Evolutionary conservation across 2,113 vertebrate species (phyloP).

Genomic region (Smithornis capensis): DNA sequence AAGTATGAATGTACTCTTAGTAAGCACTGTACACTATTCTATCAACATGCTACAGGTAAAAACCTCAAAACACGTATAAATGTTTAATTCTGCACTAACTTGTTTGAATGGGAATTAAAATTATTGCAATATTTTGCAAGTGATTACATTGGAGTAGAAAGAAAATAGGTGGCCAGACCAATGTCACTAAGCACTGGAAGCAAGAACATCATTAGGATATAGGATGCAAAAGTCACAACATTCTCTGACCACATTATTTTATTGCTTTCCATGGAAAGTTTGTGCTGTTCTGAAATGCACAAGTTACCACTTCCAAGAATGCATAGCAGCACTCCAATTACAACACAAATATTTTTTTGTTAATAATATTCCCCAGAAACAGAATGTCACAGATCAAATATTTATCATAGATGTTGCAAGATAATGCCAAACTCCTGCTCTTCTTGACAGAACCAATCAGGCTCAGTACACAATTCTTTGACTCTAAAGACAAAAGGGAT

Average conservation of each 20-base stretch:
- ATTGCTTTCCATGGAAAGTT: background rate
- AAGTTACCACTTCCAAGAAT: background rate
- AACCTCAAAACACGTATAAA: background rate
- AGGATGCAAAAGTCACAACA: background rate
- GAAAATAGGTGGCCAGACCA: background rate
- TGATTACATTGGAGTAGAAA: background rate
- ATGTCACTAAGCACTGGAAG: background rate
- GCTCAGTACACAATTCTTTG: background rate
- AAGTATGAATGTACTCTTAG: background rate
- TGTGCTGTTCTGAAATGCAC: background rate
- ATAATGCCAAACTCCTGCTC: slow-evolving; percentile 41
- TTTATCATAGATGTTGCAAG: slow-evolving; percentile 59
- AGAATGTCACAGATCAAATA: slow-evolving; percentile 62
- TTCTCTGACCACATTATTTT: background rate
- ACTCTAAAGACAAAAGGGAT: background rate
- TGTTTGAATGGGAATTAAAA: background rate
- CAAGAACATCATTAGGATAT: background rate
- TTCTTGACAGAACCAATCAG: background rate
- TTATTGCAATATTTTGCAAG: background rate
- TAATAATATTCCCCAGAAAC: background rate
- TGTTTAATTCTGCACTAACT: background rate
- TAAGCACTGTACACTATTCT: background rate
- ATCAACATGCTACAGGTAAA: background rate
- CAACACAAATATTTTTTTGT: background rate
- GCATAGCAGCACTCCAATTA: background rate